phyloP scores from a whole-genome alignment of 2,113 vertebrate species.

The Paedocypris sp. region DNA sequence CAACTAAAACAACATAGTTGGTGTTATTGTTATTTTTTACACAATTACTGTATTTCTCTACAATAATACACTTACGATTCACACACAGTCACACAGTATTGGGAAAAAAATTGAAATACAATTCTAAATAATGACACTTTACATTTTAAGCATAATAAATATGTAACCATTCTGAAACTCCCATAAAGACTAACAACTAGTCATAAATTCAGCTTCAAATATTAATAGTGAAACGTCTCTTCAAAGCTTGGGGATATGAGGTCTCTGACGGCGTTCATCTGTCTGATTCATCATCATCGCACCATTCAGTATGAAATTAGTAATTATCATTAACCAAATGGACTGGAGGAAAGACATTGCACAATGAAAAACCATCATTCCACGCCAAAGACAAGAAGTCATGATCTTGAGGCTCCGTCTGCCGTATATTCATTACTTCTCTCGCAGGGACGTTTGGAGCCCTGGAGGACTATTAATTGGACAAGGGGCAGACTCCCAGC shows the following conservation, averaged over 20 bases:
- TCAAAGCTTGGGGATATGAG: constrained; percentile 4
- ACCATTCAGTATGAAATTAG: constrained; percentile 20
- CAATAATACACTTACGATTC: too few species aligned
- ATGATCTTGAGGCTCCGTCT: constrained; percentile 27
- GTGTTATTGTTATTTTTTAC: too few species aligned
- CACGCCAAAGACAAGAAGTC: constrained; percentile 18
- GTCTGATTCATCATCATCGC: constrained; percentile 25
- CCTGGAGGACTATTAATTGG: constrained; percentile 37
- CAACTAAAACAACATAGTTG: too few species aligned
- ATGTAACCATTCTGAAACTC: too few species aligned
- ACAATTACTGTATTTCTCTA: too few species aligned
- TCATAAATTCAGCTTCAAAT: too few species aligned
- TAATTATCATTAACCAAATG: constrained; percentile 29
- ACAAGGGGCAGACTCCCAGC: constrained; percentile 24
- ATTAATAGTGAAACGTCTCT: background rate
- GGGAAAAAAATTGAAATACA: too few species aligned
- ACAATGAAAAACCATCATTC: constrained; percentile 2
- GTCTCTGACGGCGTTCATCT: constrained; percentile 1
- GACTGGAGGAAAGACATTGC: constrained; percentile 3
- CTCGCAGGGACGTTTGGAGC: constrained; percentile 25
- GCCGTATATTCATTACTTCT: constrained; percentile 31
- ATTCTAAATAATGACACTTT: too few species aligned
- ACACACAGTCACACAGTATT: too few species aligned
- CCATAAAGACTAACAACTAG: too few species aligned
- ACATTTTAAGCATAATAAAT: too few species aligned